Base-by-base conservation (phyloP, 2,113 vertebrate species). In the Vombatus ursinus region DNA sequence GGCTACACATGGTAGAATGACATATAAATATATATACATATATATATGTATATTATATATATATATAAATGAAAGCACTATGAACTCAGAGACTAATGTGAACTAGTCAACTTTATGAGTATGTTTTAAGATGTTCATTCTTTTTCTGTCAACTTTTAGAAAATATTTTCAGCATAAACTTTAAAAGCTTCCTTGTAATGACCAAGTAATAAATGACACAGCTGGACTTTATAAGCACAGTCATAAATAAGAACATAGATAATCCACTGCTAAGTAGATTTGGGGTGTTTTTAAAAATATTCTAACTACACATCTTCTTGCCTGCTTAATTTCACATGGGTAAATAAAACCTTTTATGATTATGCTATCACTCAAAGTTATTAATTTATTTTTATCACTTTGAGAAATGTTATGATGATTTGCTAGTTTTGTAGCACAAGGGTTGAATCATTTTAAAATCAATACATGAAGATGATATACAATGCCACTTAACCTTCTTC, bases 381-480 rank as follows among this genome's bases (percentile, higher is more conserved):
- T 92, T 96, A 93, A 94, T 91, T 92, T 14, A 91, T 94, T 97
- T n/a, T 96, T 96, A 37, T 49, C 93, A 31, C 11, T 94, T 98
- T 91, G 90, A 90, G 89, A 96, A 94, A 50, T 25, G 94, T 94
- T 96, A 96, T 93, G 92, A 8, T 31, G 47, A 84, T 96, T 96
- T 96, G 89, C 47, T 52, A 68, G n/a, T 89, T 97, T 97, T 61
- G 90, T 31, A 7, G 50, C 52, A n/a, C 3, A 91, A 22, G 0
- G 84, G n/a, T 96, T 97, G 95, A 96, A 94, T 8, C 95, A 61
- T 97, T 96, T 95, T 49, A 92, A 96, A 96, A 97, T 94, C 93
- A 94, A 94, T 84, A 52, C 52, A 89, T 92, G 94, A 93, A 68
- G 47, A 51, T 92, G 47, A 8, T 92, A 2, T 24, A n/a, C 50